Evolutionary conservation across 2,888 invertebrate species (phyloP).

Genomic region (Lepidonotus clava): DNA sequence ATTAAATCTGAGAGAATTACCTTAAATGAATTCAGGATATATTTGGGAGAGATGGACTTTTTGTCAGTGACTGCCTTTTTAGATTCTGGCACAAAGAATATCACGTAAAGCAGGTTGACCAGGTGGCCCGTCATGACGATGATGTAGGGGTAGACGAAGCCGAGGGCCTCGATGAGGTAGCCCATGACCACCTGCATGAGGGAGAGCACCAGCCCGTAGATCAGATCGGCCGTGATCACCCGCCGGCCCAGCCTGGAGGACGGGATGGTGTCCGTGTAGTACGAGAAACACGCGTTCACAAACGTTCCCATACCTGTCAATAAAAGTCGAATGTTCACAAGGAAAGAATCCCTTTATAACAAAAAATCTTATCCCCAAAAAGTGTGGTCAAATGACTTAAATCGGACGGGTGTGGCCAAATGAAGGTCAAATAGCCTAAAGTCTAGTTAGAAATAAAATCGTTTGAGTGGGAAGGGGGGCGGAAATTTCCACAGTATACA

Average conservation of each 20-base stretch:
- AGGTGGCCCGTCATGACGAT: slow-evolving; percentile 25
- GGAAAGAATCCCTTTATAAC: too few relatives aligned
- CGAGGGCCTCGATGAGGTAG: neutral
- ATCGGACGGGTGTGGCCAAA: too few relatives aligned
- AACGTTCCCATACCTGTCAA: slow-evolving; percentile 7
- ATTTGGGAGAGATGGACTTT: neutral
- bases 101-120: slow-evolving; percentile 29
- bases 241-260: neutral
- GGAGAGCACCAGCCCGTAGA: neutral
- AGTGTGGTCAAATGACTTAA: too few relatives aligned
- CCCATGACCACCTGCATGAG: slow-evolving; percentile 21
- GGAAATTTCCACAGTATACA: too few relatives aligned
- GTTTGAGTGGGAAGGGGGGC: too few relatives aligned
- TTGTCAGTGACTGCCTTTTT: neutral
- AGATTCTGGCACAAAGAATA: slow-evolving; percentile 32
- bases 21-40: slow-evolving; percentile 14
- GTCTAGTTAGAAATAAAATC: too few relatives aligned
- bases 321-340: neutral
- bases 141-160: slow-evolving; percentile 18
- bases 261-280: slow-evolving; percentile 24
- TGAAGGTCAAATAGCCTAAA: too few relatives aligned
- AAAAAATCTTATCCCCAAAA: too few relatives aligned
- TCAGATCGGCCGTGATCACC: neutral
- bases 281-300: slow-evolving; percentile 25
- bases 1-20: slow-evolving; percentile 1